phyloP scores from a whole-genome alignment of 2,113 vertebrate species.

The Tetraodon nigroviridis region DNA sequence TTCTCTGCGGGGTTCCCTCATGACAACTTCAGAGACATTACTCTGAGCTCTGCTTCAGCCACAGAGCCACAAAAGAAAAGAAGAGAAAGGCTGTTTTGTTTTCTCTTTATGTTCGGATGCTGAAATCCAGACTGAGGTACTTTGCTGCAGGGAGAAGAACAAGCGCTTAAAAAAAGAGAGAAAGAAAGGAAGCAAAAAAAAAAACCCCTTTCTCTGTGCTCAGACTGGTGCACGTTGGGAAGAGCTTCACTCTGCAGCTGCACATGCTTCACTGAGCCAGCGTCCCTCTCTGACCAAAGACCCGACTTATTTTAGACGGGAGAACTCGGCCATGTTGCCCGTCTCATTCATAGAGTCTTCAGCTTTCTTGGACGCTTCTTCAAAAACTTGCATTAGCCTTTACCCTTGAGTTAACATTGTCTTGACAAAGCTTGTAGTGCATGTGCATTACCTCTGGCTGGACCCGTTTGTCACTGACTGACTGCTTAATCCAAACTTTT shows the following conservation, averaged over 20 bases:
- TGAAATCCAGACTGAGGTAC: slow-evolving; percentile 31
- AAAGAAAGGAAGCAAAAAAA: background rate
- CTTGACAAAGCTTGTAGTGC: background rate
- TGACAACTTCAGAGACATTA: slow-evolving; percentile 9
- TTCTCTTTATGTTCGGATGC: slow-evolving; percentile 37
- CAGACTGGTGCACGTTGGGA: slow-evolving; percentile 29
- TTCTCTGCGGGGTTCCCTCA: slow-evolving; percentile 20
- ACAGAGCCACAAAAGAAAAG: slow-evolving; percentile 1
- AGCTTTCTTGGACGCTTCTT: background rate
- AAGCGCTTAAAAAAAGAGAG: slow-evolving; percentile 3
- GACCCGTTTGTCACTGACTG: background rate
- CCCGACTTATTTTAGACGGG: slow-evolving; percentile 47
- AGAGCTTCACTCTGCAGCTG: slow-evolving; percentile 55
- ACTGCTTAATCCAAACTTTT: slow-evolving; percentile 1
- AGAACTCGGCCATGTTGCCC: slow-evolving; percentile 38
- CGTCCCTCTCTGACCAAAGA: slow-evolving; percentile 40
- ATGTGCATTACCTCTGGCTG: background rate
- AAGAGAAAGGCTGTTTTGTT: slow-evolving; percentile 22
- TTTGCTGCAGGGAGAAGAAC: slow-evolving; percentile 35
- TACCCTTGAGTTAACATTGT: background rate
- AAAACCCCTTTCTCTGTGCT: slow-evolving; percentile 26
- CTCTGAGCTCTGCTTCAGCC: background rate
- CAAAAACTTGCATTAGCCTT: background rate
- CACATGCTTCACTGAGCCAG: slow-evolving; percentile 60
- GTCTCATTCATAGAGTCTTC: slow-evolving; percentile 20